phyloP scores from a whole-genome alignment of 2,888 invertebrate species.

The Carcina quercana region DNA sequence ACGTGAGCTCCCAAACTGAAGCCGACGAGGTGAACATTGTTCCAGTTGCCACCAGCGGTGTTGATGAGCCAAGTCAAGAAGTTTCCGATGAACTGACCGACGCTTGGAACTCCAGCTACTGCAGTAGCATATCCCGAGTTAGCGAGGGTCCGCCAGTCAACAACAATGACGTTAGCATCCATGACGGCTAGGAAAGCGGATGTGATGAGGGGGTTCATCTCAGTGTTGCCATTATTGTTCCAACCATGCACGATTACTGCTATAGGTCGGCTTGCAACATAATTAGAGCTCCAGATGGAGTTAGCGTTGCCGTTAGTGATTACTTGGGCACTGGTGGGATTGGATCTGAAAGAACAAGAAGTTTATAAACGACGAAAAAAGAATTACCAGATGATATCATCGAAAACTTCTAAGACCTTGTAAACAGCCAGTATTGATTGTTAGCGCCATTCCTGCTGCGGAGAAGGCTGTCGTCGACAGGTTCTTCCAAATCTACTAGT shows the following conservation, averaged over 20 bases:
- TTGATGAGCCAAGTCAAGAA: constrained; percentile 15
- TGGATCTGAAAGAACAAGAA: constrained; percentile 25
- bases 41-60: constrained; percentile 12
- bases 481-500: constrained; percentile 45
- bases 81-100: constrained; percentile 23
- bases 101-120: constrained; percentile 16
- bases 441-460: constrained; percentile 38
- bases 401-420: too few species aligned
- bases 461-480: constrained; percentile 24
- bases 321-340: constrained; percentile 29
- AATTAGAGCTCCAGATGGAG: constrained; percentile 35
- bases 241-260: constrained; percentile 51
- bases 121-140: constrained; percentile 17
- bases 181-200: constrained; percentile 36
- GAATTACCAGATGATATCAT: too few species aligned
- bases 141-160: constrained; percentile 20
- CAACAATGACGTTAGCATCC: constrained; percentile 27
- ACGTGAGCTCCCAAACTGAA: constrained; percentile 53
- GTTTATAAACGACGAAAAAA: not conserved
- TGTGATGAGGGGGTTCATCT: constrained; percentile 31
- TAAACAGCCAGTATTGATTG: constrained; percentile 49
- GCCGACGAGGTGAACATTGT: constrained; percentile 31
- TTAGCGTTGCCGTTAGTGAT: constrained; percentile 35
- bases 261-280: constrained; percentile 27
- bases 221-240: constrained; percentile 40